Percentiles rank a stretch among this genome's conserved stretches.
Conservation (phyloP, 2,113 vertebrate species). For the Plestiodon gilberti region DNA sequence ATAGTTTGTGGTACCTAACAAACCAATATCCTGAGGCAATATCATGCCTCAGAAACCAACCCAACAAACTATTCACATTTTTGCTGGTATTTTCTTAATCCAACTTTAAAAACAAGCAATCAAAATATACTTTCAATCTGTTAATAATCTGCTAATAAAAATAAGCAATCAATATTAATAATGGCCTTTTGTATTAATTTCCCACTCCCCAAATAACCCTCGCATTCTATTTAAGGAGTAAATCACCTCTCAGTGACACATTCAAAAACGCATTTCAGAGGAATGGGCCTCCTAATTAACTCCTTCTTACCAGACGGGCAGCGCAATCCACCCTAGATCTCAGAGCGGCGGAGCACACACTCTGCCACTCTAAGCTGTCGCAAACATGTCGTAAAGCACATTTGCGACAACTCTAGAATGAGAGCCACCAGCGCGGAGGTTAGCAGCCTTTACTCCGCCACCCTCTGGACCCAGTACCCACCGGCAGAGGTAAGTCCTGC, state of each 20-base stretch:
- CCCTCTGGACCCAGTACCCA: too few species aligned
- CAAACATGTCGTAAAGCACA: too few species aligned
- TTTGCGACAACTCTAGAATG: too few species aligned
- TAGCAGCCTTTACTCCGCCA: too few species aligned
- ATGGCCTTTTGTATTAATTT: background rate
- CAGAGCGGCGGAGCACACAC: too few species aligned
- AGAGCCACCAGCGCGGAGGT: too few species aligned
- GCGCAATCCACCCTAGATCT: too few species aligned
- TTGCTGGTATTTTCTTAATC: background rate
- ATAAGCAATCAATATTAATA: background rate
- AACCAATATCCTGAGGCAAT: background rate
- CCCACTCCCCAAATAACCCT: background rate
- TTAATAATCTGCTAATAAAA: too few species aligned
- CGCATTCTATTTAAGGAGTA: background rate
- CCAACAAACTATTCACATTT: background rate
- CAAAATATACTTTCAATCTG: too few species aligned
- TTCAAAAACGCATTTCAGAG: background rate
- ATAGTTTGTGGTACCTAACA: conserved; percentile 6
- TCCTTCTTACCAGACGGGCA: background rate
- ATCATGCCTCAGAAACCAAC: background rate
- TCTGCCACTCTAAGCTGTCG: too few species aligned
- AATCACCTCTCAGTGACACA: background rate
- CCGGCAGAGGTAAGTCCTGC: too few species aligned
- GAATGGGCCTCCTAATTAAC: background rate
- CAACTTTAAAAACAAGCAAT: background rate